Base-by-base conservation (phyloP, 2,113 vertebrate species). In the Falcunculus frontatus region DNA sequence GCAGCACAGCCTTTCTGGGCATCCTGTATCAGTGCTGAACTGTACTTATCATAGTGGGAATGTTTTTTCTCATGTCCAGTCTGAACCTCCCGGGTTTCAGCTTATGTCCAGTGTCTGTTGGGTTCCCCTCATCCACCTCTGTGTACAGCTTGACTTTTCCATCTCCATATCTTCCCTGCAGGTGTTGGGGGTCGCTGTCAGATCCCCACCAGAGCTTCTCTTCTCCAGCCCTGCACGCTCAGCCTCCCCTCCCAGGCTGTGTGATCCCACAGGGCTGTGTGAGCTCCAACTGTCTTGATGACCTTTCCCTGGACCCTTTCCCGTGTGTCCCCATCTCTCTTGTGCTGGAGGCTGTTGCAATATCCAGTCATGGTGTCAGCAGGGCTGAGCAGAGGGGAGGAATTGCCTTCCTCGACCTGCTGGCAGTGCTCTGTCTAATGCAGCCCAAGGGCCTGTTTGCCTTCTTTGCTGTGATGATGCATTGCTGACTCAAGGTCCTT, bases 401-500 rank as follows among this genome's bases (percentile, higher is more conserved):
- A 37, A 73, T 32, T 32, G 4, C 44, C n/a, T 84, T 42, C 70
- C 47, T 60, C 0, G 0, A 44, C 33, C 65, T 72, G 37, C 47
- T 67, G 65, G 62, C 47, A 46, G 3, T 11, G 9, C 17, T 74
- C 42, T 78, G 74, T 41, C 33, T 42, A 18, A 33, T 21, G 62
- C 56, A 88, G 52, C 44, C 69, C 4, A 0, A 59, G 27, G 30
- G 41, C 16, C 75, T 75, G 30, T 64, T 88, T 75, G 27, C 25
- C 20, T 3, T 1, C 59, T 90, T 42, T 74, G 35, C 72, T 64
- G 42, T 3, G 7, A 37, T 29, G 50, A 52, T 7, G 5, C 47
- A 16, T 10, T 41, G 46, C 41, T 91, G 60, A 39, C 52, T 93
- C 57, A 72, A 10, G 39, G 39, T 67, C 32, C 70, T 60, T 85